Base-by-base conservation (phyloP, 1,140 invertebrate species). In the Magallana ariakensis region DNA sequence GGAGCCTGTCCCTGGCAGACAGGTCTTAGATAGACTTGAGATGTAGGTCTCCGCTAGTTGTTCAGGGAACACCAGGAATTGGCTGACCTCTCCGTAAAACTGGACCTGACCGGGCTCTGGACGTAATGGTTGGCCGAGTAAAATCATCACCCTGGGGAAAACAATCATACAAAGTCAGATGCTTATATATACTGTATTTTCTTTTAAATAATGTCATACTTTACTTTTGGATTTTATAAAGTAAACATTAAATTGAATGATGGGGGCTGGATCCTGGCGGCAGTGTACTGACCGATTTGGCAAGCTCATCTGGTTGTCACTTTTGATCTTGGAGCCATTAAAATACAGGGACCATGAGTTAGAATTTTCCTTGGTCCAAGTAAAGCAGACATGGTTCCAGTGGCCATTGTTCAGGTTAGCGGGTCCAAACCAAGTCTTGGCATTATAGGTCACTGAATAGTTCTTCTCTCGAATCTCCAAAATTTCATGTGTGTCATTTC, bases 1-100 rank as follows among this genome's bases (percentile, higher is more conserved):
- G 56, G 88, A 83, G 13, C 91, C 92, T 22, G 80, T 57, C 19
- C 60, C 62, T 11, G 13, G 80, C 46, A 62, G 82, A 83, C 91
- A 92, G 87, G 88, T 90, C 46, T 53, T 81, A 66, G 88, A 85
- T 86, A 90, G 84, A 4, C 46, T 57, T 19, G 66, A 10, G 11
- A 92, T 90, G n/a, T 60, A 26, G 11, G 81, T 84, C 1, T 80
- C 33, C 26, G 83, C 85, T 22, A 92, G 66, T 10, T 70, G 57
- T 13, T 54, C 46, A 46, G 85, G 88, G 85, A 90, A 92, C 4
- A 92, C 70, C 62, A 91, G 92, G 2, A 90, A 80, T 53, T 90
- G 89, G 83, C 89, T 89, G 13, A 92, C 46, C 66, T 91, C 87
- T 56, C 92, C 92, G 75, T 87, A 83, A 87, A 92, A 91, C 26